Evolutionary conservation across 2,113 vertebrate genomes (phyloP).

Genomic region (Entelurus aequoreus): DNA sequence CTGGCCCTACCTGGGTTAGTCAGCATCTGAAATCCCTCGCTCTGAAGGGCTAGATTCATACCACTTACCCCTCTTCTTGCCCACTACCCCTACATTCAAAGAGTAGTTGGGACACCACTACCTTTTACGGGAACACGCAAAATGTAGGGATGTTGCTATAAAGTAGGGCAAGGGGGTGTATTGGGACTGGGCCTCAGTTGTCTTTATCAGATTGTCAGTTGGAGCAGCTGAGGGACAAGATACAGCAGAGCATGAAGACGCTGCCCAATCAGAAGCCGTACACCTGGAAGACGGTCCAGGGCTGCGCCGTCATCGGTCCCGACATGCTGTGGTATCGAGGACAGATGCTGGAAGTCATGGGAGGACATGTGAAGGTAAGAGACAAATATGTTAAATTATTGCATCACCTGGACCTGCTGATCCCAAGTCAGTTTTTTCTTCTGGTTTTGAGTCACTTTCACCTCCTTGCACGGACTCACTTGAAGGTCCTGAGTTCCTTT

Average conservation of each 20-base stretch:
- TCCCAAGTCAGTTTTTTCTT: neutral
- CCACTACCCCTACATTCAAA: too few species aligned
- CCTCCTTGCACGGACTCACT: too few species aligned
- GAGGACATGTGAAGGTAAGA: slow-evolving; percentile 75
- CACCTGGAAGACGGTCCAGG: slow-evolving; percentile 80
- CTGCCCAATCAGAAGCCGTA: slow-evolving; percentile 80
- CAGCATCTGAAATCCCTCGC: too few species aligned
- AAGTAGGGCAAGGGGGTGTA: too few species aligned
- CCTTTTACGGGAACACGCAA: too few species aligned
- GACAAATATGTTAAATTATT: neutral
- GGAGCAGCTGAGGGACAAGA: slow-evolving; percentile 70
- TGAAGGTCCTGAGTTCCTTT: neutral
- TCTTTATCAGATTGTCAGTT: slow-evolving; percentile 70
- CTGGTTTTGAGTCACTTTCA: too few species aligned
- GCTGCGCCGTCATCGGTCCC: slow-evolving; percentile 83
- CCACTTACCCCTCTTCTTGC: too few species aligned
- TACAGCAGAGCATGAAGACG: slow-evolving; percentile 78
- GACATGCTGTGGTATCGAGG: slow-evolving; percentile 88
- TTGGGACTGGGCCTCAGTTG: too few species aligned
- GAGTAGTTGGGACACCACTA: too few species aligned
- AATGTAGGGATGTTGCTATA: too few species aligned
- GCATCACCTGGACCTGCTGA: neutral
- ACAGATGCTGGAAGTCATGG: slow-evolving; percentile 73
- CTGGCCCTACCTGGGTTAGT: too few species aligned
- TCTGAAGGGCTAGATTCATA: too few species aligned